Conservation (phyloP, 2,113 vertebrate genomes). For the Heptranchias perlo region DNA sequence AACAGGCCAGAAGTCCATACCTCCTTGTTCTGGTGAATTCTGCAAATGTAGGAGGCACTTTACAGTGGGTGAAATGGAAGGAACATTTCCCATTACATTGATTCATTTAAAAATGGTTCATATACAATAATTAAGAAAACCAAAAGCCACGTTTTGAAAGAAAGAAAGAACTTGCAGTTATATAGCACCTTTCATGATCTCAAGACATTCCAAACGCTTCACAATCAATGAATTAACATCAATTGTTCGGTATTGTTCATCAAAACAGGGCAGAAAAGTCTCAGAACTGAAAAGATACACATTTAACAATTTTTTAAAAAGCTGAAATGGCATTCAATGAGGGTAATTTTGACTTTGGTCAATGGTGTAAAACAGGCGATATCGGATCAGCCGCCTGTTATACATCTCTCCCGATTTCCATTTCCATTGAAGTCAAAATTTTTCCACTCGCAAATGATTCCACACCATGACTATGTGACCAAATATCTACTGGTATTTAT, state of each 20-base stretch:
- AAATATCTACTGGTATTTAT: too few species aligned
- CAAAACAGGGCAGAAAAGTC: neutral
- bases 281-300: neutral
- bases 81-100: neutral
- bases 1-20: neutral
- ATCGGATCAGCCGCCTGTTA: too few species aligned
- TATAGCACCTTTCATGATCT: neutral
- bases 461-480: too few species aligned
- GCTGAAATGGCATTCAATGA: too few species aligned
- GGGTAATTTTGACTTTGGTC: too few species aligned
- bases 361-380: too few species aligned
- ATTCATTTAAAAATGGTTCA: neutral
- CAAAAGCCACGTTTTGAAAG: neutral
- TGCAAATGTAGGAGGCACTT: neutral
- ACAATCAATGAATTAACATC: neutral
- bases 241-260: neutral
- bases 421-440: too few species aligned
- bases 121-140: neutral
- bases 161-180: neutral
- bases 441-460: too few species aligned
- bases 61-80: neutral
- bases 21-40: neutral
- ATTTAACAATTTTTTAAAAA: too few species aligned
- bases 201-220: neutral
- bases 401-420: too few species aligned